These are phyloP conservation scores for Actinernus sp. DNA, from an alignment of 92 coral and sea anemone genomes.

Conservation along the genomic window DNA sequence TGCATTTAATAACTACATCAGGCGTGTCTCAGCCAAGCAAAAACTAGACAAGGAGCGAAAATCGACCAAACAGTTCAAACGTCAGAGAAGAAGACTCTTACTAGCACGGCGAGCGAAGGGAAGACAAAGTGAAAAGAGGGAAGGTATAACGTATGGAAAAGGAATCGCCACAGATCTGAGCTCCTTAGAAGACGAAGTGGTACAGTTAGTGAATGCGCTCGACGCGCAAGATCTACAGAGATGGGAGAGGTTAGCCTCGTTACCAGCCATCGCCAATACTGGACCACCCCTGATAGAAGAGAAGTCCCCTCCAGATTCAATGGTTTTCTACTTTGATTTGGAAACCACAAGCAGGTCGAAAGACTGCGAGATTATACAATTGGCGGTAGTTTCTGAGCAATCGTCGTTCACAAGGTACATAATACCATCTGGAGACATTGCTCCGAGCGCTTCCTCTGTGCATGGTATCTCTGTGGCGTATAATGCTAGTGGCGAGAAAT, in stretches of 20 bases:
- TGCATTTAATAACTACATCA: not conserved
- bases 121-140: not conserved
- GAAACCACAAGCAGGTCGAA: slow-evolving; percentile 12
- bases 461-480: slow-evolving; percentile 5
- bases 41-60: slow-evolving; percentile 4
- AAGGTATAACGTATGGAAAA: not conserved
- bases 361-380: slow-evolving; percentile 13
- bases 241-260: not conserved
- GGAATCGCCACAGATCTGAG: slow-evolving; percentile 15
- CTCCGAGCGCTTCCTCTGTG: slow-evolving; percentile 4
- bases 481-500: slow-evolving; percentile 1
- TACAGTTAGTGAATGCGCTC: not conserved
- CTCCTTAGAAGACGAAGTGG: slow-evolving; percentile 8
- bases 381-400: slow-evolving; percentile 9
- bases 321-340: not conserved
- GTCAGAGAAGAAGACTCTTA: not conserved
- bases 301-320: not conserved
- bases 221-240: not conserved
- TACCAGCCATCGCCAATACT: not conserved
- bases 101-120: slow-evolving; percentile 10
- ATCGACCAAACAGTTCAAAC: not conserved
- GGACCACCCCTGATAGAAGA: not conserved
- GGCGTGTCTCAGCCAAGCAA: not conserved
- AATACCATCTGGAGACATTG: slow-evolving; percentile 3
- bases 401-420: not conserved